Conservation (phyloP, 2,888 invertebrate species). For the Aphrophora alni region DNA sequence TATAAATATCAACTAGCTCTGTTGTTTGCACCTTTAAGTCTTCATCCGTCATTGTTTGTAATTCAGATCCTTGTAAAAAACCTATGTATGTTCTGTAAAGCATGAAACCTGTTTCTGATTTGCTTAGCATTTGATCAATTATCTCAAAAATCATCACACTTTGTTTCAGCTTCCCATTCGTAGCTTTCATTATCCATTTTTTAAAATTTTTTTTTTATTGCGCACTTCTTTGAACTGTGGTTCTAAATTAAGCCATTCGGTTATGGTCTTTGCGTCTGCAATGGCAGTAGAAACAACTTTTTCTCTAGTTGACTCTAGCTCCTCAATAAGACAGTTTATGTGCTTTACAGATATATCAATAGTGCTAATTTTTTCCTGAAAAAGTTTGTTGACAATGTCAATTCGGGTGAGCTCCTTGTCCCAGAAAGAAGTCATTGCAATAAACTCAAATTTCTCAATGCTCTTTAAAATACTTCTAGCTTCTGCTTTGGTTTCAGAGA, state of each 20-base stretch:
- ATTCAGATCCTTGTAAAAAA: background rate
- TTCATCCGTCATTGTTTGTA: background rate
- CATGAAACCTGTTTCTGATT: constrained; percentile 3
- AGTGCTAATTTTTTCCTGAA: background rate
- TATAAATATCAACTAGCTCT: too few species aligned
- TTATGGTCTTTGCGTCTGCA: background rate
- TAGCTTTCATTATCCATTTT: too few species aligned
- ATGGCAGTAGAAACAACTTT: too few species aligned
- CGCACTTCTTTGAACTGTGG: background rate
- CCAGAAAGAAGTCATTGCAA: constrained; percentile 9
- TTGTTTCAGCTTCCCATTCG: background rate
- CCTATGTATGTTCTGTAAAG: background rate
- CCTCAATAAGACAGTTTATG: background rate
- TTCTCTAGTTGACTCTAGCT: background rate
- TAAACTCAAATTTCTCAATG: background rate
- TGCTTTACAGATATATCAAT: background rate
- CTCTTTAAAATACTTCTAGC: too few species aligned
- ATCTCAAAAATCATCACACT: background rate
- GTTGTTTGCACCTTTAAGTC: too few species aligned
- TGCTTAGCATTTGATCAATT: background rate
- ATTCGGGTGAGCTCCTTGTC: background rate
- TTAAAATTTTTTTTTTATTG: background rate
- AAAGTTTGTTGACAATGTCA: background rate
- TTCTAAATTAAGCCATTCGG: background rate
- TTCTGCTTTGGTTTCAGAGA: too few species aligned